phyloP scores from a whole-genome alignment of 2,797 vertebrate species.

The Mastacembelus armatus region DNA sequence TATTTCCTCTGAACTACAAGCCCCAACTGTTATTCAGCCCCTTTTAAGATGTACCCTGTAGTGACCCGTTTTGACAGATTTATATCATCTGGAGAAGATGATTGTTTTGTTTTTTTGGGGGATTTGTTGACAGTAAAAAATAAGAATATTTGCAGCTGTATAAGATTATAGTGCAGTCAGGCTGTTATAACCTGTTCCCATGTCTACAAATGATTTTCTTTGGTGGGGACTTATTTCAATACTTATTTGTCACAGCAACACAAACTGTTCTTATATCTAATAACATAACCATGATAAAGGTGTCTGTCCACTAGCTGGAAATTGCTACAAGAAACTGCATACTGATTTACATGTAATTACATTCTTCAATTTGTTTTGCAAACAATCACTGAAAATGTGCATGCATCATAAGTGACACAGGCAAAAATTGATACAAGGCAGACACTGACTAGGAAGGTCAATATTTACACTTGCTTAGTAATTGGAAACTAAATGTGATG shows the following conservation, averaged over 20 bases:
- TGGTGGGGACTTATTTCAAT: too few relatives aligned
- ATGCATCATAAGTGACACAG: slow-evolving; percentile 11
- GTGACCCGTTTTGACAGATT: too few relatives aligned
- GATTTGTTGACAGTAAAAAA: too few relatives aligned
- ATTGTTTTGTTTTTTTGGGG: too few relatives aligned
- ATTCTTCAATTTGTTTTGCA: slow-evolving; percentile 33
- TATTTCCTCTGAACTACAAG: not conserved
- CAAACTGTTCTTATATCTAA: not conserved
- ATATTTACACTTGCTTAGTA: slow-evolving; percentile 49
- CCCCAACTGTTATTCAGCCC: too few relatives aligned
- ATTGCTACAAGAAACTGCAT: not conserved
- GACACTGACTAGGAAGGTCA: slow-evolving; percentile 14
- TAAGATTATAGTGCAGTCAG: too few relatives aligned
- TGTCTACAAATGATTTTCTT: not conserved
- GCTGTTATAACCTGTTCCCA: too few relatives aligned
- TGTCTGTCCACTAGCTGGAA: slow-evolving; percentile 18
- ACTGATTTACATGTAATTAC: slow-evolving; percentile 37
- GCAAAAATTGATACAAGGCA: slow-evolving; percentile 11
- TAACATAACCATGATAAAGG: too few relatives aligned
- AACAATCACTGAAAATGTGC: slow-evolving; percentile 23
- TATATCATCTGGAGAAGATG: too few relatives aligned
- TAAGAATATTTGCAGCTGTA: too few relatives aligned
- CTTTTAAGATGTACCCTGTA: too few relatives aligned
- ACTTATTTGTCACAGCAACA: not conserved
- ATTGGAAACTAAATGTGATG: slow-evolving; percentile 56